A percentile compares a stretch with the other conserved stretches of the same genome.
These are phyloP conservation scores for Emydoidea blandingii DNA, from an alignment of 2,797 vertebrate species.

Conservation along the genomic window DNA sequence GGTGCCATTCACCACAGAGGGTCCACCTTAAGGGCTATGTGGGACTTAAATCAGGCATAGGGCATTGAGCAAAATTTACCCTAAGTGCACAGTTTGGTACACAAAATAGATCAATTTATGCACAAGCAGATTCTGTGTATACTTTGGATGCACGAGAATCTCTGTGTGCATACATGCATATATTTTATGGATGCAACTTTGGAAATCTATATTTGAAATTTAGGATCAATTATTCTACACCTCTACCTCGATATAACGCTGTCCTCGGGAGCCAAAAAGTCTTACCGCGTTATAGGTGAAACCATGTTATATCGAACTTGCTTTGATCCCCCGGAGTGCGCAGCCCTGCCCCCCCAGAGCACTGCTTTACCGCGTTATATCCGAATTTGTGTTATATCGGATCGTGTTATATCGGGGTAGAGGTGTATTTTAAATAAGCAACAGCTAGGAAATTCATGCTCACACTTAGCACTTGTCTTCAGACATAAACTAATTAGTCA, in stretches of 20 bases:
- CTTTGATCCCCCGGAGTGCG: too few relatives aligned
- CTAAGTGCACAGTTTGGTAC: background rate
- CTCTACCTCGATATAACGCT: too few relatives aligned
- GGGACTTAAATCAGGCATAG: background rate
- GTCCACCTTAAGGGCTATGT: background rate
- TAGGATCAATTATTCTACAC: background rate
- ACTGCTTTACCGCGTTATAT: too few relatives aligned
- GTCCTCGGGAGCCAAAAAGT: too few relatives aligned
- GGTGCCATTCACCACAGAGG: background rate
- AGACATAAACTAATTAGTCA: background rate
- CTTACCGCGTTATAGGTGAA: too few relatives aligned
- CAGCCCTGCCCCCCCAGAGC: too few relatives aligned
- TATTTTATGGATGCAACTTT: background rate
- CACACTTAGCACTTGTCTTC: background rate
- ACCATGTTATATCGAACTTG: too few relatives aligned
- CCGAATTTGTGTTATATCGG: too few relatives aligned
- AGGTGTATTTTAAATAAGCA: background rate
- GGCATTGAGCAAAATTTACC: background rate
- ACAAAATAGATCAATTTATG: background rate
- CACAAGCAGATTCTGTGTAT: background rate
- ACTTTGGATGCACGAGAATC: fast-evolving
- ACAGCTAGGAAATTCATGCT: background rate
- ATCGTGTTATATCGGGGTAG: too few relatives aligned
- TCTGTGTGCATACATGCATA: background rate
- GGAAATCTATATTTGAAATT: background rate